phyloP scores from a whole-genome alignment of 2,113 vertebrate genomes.

The Balaeniceps rex region DNA sequence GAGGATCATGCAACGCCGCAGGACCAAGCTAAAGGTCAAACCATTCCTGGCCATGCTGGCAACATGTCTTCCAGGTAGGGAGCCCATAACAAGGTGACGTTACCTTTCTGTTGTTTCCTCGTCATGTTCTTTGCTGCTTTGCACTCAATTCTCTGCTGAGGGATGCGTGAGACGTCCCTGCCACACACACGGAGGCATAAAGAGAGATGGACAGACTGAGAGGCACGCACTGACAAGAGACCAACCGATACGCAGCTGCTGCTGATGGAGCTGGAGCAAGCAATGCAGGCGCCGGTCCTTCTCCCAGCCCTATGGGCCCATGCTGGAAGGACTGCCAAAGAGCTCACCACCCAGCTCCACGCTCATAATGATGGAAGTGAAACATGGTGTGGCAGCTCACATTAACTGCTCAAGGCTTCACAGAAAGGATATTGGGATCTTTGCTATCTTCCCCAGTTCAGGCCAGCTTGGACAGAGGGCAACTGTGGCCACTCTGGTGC shows the following conservation, averaged over 20 bases:
- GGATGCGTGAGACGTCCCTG: not conserved
- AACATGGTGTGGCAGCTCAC: not conserved
- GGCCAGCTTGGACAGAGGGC: not conserved
- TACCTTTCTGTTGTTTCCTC: not conserved
- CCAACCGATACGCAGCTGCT: not conserved
- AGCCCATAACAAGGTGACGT: not conserved
- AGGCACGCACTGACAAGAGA: not conserved
- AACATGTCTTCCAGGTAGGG: not conserved
- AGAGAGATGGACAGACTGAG: not conserved
- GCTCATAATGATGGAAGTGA: not conserved
- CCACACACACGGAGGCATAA: not conserved
- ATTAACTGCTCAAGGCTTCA: not conserved
- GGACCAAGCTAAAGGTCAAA: not conserved
- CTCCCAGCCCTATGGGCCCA: not conserved
- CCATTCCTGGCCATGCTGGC: not conserved
- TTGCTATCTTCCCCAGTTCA: not conserved
- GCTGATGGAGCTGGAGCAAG: not conserved
- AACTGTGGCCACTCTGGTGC: not conserved
- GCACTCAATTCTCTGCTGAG: not conserved
- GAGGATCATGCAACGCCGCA: not conserved
- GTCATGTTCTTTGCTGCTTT: not conserved
- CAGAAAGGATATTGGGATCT: not conserved
- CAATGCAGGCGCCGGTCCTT: not conserved
- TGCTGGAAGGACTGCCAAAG: not conserved
- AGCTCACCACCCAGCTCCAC: not conserved